These are phyloP conservation scores for Oligia latruncula DNA, from an alignment of 2,888 invertebrate genomes.

Conservation along the genomic window DNA sequence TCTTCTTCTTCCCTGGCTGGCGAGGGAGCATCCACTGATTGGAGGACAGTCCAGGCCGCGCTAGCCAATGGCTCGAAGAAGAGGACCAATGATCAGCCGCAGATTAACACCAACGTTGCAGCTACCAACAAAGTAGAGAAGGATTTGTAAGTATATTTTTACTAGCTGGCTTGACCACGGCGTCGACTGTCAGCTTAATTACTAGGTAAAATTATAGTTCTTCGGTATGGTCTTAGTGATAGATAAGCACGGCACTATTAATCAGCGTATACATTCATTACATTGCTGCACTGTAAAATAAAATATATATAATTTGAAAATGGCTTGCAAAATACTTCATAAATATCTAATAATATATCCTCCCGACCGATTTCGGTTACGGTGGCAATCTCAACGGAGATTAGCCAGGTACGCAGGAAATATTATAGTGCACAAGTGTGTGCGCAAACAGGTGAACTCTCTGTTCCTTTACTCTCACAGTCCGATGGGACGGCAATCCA, in stretches of 20 bases:
- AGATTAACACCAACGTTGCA: constrained; percentile 78
- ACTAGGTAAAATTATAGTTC: background rate
- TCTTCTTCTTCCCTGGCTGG: constrained; percentile 26
- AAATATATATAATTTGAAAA: background rate
- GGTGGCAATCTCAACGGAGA: too few relatives aligned
- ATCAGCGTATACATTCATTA: background rate
- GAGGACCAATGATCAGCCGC: constrained; percentile 85
- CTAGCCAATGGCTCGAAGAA: constrained; percentile 71
- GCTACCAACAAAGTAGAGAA: constrained; percentile 77
- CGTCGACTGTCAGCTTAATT: background rate
- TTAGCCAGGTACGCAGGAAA: too few relatives aligned
- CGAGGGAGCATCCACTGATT: constrained; percentile 35
- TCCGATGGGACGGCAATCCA: too few relatives aligned
- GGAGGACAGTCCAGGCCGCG: constrained; percentile 29
- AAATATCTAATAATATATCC: background rate
- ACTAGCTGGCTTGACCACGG: background rate
- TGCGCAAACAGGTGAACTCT: too few relatives aligned
- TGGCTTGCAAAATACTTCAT: background rate
- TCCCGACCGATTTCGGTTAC: too few relatives aligned
- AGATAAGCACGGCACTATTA: background rate
- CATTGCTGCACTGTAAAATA: background rate
- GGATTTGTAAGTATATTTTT: constrained; percentile 73
- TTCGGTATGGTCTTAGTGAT: background rate
- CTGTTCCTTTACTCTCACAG: too few relatives aligned
- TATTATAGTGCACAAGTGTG: too few relatives aligned